Conservation (phyloP, 2,113 vertebrate genomes). For the Otolemur garnettii region DNA sequence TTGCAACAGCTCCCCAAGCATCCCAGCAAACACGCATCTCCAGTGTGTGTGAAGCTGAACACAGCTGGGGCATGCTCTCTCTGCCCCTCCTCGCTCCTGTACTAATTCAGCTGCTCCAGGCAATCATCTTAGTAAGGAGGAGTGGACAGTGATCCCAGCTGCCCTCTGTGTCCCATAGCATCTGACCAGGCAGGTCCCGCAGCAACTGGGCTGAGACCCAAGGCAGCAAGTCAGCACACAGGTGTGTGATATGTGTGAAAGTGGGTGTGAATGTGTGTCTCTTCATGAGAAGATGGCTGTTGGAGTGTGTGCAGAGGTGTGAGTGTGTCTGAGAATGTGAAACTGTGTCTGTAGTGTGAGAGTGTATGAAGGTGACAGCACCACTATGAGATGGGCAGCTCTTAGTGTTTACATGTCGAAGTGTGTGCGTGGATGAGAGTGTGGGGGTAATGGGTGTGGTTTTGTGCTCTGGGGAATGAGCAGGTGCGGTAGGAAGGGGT, state of each 20-base stretch:
- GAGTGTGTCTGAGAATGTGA: background rate
- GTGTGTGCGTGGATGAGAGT: background rate
- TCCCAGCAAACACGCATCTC: background rate
- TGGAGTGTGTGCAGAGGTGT: too few species aligned
- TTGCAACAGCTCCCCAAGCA: background rate
- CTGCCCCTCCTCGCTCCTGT: background rate
- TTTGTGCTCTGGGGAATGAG: fast-evolving
- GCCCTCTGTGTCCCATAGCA: fast-evolving
- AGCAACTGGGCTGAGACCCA: background rate
- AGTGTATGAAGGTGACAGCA: background rate
- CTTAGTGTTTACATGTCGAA: background rate
- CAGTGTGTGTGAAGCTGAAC: fast-evolving
- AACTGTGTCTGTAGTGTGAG: background rate
- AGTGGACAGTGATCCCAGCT: background rate
- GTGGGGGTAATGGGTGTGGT: fast-evolving
- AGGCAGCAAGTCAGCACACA: background rate
- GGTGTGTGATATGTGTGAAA: background rate
- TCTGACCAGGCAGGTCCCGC: background rate
- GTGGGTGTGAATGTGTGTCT: background rate
- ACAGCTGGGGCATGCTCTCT: fast-evolving
- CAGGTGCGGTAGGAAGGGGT: background rate
- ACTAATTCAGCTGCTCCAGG: fast-evolving
- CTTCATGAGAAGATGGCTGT: background rate
- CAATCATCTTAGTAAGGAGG: fast-evolving
- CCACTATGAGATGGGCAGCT: background rate